phyloP scores from a whole-genome alignment of 2,113 vertebrate species.

The Cichladusa arquata region DNA sequence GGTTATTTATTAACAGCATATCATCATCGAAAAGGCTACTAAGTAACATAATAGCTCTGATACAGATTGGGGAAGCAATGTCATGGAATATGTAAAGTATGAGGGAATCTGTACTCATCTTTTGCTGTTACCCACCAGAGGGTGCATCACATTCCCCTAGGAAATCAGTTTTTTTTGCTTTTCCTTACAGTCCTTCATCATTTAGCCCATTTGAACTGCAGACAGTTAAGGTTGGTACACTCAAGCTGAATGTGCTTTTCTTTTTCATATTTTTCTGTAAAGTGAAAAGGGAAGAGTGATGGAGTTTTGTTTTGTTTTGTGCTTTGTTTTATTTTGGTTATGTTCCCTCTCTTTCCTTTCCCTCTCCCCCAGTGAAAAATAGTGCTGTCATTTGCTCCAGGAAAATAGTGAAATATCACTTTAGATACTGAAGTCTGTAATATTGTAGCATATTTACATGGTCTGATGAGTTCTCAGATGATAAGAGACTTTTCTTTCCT shows the following conservation, averaged over 20 bases:
- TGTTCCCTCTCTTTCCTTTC: fast-evolving
- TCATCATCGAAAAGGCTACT: not conserved
- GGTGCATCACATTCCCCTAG: not conserved
- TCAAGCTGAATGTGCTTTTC: not conserved
- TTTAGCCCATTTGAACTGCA: not conserved
- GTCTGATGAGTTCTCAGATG: not conserved
- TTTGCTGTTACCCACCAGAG: not conserved
- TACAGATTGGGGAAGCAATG: not conserved
- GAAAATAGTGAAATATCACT: not conserved
- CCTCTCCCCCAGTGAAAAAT: not conserved
- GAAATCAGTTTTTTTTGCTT: not conserved
- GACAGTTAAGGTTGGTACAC: not conserved
- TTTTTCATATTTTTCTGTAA: not conserved
- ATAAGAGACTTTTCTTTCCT: not conserved
- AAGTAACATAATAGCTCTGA: not conserved
- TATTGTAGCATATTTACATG: not conserved
- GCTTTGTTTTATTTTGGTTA: too few species aligned
- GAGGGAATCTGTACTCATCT: not conserved
- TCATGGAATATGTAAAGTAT: not conserved
- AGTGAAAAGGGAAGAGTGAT: not conserved
- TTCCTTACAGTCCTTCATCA: not conserved
- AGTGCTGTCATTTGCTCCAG: not conserved
- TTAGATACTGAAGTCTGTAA: not conserved
- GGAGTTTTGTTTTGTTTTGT: not conserved
- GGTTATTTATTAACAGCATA: not conserved